Evolutionary conservation across 2,797 vertebrate genomes (phyloP).

Genomic region (Rhinogobio ventralis): DNA sequence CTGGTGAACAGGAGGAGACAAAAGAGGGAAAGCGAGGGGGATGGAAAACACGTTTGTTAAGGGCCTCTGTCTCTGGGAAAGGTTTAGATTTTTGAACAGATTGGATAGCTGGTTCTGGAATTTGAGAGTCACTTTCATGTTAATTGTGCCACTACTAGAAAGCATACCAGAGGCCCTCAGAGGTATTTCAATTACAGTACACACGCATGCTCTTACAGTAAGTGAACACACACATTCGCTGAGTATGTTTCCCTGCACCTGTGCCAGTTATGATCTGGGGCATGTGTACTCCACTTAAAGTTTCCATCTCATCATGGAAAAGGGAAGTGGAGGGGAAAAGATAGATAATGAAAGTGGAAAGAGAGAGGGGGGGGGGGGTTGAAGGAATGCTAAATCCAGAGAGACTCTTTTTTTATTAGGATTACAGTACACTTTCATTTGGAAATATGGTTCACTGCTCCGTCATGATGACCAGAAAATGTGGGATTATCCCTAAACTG

Average conservation of each 20-base stretch:
- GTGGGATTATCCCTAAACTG: constrained; percentile 21
- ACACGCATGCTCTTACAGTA: constrained; percentile 63
- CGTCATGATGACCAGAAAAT: constrained; percentile 37
- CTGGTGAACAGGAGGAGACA: constrained; percentile 16
- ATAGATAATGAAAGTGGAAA: neutral
- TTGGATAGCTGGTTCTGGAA: constrained; percentile 48
- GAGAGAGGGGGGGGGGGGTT: neutral
- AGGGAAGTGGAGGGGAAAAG: constrained; percentile 1
- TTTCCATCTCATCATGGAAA: constrained; percentile 62
- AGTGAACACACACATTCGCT: constrained; percentile 38
- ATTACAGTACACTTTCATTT: constrained; percentile 17
- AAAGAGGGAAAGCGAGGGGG: constrained; percentile 18
- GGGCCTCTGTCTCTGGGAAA: constrained; percentile 30
- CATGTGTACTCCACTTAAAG: constrained; percentile 51
- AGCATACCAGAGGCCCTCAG: constrained; percentile 46
- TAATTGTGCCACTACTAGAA: constrained; percentile 57
- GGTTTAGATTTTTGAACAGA: constrained; percentile 44
- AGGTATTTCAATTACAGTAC: constrained; percentile 67
- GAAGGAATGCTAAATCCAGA: neutral
- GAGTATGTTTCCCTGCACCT: constrained; percentile 46
- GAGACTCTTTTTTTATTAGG: neutral
- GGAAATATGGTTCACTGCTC: constrained; percentile 38
- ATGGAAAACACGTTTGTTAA: constrained; percentile 21
- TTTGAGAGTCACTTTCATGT: constrained; percentile 55
- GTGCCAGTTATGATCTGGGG: constrained; percentile 53